Conservation (phyloP, 2,888 invertebrate species). For the Ectobius pallidus region DNA sequence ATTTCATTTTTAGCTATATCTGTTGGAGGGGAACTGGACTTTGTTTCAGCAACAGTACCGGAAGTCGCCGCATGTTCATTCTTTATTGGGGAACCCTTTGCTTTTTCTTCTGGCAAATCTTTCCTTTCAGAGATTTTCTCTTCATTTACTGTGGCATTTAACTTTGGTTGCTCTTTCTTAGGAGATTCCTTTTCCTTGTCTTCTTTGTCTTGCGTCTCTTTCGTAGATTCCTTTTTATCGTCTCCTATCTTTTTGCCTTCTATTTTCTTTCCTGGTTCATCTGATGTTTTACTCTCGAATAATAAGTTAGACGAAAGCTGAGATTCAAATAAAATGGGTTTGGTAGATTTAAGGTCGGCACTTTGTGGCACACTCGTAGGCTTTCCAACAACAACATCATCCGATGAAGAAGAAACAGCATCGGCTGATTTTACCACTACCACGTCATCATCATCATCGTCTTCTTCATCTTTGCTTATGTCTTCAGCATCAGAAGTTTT, state of each 20-base stretch:
- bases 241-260: neutral
- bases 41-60: no score
- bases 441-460: slow-evolving; percentile 18
- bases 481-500: neutral
- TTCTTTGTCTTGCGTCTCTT: neutral
- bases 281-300: neutral
- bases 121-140: no score
- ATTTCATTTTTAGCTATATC: no score
- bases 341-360: neutral
- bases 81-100: no score
- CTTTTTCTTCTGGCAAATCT: no score
- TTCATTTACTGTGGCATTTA: no score
- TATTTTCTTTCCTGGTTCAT: neutral
- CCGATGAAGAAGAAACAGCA: neutral
- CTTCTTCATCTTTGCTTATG: neutral
- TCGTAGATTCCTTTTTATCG: neutral
- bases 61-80: no score
- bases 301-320: neutral
- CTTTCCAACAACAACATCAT: neutral
- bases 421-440: neutral
- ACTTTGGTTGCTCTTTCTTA: neutral
- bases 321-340: neutral
- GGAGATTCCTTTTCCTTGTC: neutral
- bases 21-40: no score
- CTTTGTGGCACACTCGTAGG: neutral